phyloP scores from a whole-genome alignment of 1,140 invertebrate species.

The Patella vulgata region DNA sequence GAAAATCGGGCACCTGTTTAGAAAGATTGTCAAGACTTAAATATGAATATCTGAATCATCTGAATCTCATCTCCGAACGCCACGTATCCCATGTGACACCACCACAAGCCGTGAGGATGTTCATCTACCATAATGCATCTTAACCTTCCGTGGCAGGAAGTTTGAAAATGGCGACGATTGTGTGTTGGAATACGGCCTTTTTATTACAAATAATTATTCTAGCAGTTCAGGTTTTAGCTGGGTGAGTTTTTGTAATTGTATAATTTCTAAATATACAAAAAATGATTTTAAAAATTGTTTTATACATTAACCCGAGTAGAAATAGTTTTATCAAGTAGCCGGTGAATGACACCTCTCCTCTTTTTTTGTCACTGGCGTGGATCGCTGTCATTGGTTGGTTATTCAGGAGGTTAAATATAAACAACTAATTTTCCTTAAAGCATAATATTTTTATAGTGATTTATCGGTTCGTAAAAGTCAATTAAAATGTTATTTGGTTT shows the following conservation, averaged over 20 bases:
- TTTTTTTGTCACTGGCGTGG: constrained; percentile 11
- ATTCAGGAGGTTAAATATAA: not conserved
- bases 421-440: not conserved
- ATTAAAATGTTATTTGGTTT: not conserved
- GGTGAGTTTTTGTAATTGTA: constrained; percentile 35
- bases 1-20: too few relatives aligned
- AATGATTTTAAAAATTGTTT: constrained; percentile 4
- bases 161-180: constrained; percentile 55
- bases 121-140: too few relatives aligned
- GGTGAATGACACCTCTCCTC: not conserved
- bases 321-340: not conserved
- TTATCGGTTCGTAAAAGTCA: too few relatives aligned
- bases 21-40: too few relatives aligned
- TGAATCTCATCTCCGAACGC: too few relatives aligned
- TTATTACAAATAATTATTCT: constrained; percentile 37
- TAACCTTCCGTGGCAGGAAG: constrained; percentile 8
- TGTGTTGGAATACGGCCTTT: constrained; percentile 29
- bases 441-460: not conserved
- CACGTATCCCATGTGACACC: too few relatives aligned
- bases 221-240: constrained; percentile 49
- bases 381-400: constrained; percentile 17
- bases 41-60: too few relatives aligned
- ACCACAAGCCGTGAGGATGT: too few relatives aligned
- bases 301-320: not conserved
- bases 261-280: not conserved